Evolutionary conservation across 1,140 invertebrate species (phyloP), one percentile per base, ranked within the genome.

Genomic region (Glomeris maerens): DNA sequence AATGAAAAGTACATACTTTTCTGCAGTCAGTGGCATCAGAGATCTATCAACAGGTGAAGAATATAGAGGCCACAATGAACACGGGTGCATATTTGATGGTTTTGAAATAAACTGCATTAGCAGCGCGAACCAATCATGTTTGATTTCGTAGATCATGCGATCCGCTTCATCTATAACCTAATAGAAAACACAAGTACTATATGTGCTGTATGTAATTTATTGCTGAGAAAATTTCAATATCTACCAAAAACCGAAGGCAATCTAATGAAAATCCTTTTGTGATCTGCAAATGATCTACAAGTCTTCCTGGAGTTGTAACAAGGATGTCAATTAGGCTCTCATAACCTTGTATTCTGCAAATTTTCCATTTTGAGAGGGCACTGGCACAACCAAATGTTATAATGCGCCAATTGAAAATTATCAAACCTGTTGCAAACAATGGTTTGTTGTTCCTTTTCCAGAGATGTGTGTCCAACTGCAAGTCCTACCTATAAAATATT

Each of bases 101-200:
- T 17, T 3, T 52, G 49, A 13, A 52, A 61, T 55, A 54, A 62
- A 47, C 49, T 58, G 59, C 50, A 67, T 68, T 27, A 82, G 59
- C 65, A 85, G 77, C 60, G 80, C 74, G 1, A 94, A 68, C 89
- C 88, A 94, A 62, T 92, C 82, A 60, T 86, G 80, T 65, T 93
- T 82, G 21, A 91, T 75, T 59, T 87, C 83, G 57, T 94, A 86
- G 68, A 93, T 80, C 53, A 92, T 81, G 55, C 87, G 73, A 71
- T 98, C 94, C 10, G 93, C 93, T 74, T 98, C 93, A 68, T 98
- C 94, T 47, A 96, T 84, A 1, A 73, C 66, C 66, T 70, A 46
- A 45, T 22, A 38, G 5, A 21, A 39, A 53, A 36, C 10, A 36
- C 31, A 36, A 17, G 17, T 36, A 10, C 10, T 36, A 36, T 36